Percentiles rank a stretch among this genome's conserved stretches.
These are phyloP conservation scores for Syrista parreyssii DNA, from an alignment of 2,888 invertebrate genomes.

Conservation along the genomic window DNA sequence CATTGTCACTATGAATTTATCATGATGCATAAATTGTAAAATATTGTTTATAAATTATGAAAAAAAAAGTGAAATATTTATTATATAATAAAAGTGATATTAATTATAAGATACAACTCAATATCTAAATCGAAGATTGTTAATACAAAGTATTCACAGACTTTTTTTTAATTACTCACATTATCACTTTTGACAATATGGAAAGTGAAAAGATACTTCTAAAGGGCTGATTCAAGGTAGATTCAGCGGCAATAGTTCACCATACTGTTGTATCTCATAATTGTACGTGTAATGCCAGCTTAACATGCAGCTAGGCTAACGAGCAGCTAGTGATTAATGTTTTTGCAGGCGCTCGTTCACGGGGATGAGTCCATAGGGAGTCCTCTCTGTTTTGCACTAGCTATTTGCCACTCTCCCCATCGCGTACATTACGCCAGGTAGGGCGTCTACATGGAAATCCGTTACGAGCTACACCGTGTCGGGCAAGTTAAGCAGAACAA, in stretches of 20 bases:
- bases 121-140: not conserved
- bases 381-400: conserved; percentile 47
- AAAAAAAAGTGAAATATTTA: not conserved
- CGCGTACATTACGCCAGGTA: conserved; percentile 30
- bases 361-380: conserved; percentile 49
- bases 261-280: conserved; percentile 5
- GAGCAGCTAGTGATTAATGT: conserved; percentile 56
- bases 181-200: not conserved
- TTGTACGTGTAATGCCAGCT: conserved; percentile 41
- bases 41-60: not conserved
- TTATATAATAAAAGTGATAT: not conserved
- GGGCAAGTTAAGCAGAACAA: conserved; percentile 4
- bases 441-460: conserved; percentile 13
- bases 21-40: not conserved
- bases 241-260: not conserved
- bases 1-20: not conserved
- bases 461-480: conserved; percentile 10
- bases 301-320: conserved; percentile 42
- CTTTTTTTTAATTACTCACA: not conserved
- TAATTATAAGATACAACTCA: not conserved
- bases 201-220: not conserved
- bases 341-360: conserved; percentile 49
- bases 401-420: conserved; percentile 44
- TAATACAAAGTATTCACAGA: not conserved
- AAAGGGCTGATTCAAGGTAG: not conserved